These are phyloP conservation scores for Pyrochroa serraticornis DNA, from an alignment of 2,888 invertebrate species.

Conservation along the genomic window DNA sequence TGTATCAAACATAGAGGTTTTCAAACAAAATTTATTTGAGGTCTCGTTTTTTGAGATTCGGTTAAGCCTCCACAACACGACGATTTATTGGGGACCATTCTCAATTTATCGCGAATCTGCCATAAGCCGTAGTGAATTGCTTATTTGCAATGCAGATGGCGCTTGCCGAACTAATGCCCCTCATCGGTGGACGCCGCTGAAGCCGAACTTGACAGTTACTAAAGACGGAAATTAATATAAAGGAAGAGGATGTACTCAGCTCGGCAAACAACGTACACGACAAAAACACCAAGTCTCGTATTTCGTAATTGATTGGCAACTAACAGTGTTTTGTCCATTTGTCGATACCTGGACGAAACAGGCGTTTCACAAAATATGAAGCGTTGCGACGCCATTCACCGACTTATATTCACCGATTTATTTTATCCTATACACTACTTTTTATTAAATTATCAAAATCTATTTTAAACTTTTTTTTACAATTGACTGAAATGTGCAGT, in stretches of 20 bases:
- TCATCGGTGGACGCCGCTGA: slow-evolving; percentile 41
- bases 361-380: too few relatives aligned
- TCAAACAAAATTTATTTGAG: too few relatives aligned
- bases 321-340: too few relatives aligned
- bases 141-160: slow-evolving; percentile 54
- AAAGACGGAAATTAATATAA: slow-evolving; percentile 51
- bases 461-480: too few relatives aligned
- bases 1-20: too few relatives aligned
- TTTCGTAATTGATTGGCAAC: slow-evolving; percentile 20
- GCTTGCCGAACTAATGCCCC: slow-evolving; percentile 40
- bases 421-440: too few relatives aligned
- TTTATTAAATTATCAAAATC: too few relatives aligned
- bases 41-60: too few relatives aligned
- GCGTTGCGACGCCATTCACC: too few relatives aligned
- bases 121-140: slow-evolving; percentile 50
- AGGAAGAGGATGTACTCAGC: slow-evolving; percentile 32
- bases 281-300: slow-evolving; percentile 22
- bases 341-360: too few relatives aligned
- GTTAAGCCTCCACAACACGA: slow-evolving; percentile 32
- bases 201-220: slow-evolving; percentile 50
- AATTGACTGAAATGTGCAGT: background rate
- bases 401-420: too few relatives aligned
- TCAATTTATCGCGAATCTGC: slow-evolving; percentile 50
- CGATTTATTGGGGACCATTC: slow-evolving; percentile 48
- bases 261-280: slow-evolving; percentile 16